These are phyloP conservation scores for Centropus bengalensis DNA, from an alignment of 2,113 vertebrate genomes.

Conservation along the genomic window DNA sequence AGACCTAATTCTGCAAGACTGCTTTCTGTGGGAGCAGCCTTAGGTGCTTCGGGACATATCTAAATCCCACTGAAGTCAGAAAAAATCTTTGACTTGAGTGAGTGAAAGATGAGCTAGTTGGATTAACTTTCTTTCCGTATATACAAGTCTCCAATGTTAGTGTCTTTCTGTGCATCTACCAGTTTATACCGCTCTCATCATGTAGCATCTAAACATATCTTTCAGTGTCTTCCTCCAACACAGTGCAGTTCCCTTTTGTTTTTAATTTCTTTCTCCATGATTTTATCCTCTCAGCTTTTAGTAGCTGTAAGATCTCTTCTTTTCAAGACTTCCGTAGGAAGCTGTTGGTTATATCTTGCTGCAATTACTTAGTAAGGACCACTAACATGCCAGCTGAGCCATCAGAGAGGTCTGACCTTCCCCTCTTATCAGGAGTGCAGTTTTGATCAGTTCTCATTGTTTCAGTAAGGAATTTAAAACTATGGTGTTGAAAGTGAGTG, in stretches of 20 bases:
- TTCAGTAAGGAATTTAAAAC: slow-evolving; percentile 43
- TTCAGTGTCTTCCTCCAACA: not conserved
- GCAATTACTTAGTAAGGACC: not conserved
- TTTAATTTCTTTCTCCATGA: not conserved
- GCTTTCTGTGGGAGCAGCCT: not conserved
- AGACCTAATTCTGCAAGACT: not conserved
- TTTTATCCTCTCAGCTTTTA: not conserved
- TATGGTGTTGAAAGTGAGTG: not conserved
- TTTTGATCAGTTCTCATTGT: slow-evolving; percentile 26
- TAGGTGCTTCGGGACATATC: not conserved
- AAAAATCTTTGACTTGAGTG: not conserved
- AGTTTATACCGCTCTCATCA: not conserved
- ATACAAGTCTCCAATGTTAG: not conserved
- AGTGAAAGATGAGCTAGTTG: not conserved
- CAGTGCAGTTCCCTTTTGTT: not conserved
- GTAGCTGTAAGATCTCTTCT: not conserved
- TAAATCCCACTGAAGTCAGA: not conserved
- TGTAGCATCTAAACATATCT: not conserved
- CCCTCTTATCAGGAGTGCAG: not conserved
- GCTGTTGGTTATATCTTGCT: not conserved
- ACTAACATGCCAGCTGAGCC: not conserved
- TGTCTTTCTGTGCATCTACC: not conserved
- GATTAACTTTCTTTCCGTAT: not conserved
- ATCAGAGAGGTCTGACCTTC: slow-evolving; percentile 17
- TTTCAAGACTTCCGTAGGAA: not conserved